Evolutionary conservation across 2,113 vertebrate species (phyloP).

Genomic region (Pelecanus crispus): DNA sequence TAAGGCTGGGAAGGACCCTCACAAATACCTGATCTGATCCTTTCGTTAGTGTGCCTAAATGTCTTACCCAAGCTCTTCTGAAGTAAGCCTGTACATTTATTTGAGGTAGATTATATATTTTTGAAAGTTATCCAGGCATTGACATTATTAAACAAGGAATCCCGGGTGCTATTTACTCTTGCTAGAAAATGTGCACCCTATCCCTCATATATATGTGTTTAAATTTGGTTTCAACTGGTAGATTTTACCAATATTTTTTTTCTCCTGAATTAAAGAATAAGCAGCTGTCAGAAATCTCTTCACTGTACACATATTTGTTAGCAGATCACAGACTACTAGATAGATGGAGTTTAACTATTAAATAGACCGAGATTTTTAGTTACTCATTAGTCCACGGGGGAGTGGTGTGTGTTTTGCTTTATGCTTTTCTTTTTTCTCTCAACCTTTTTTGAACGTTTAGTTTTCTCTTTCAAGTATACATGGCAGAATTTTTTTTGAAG

Average conservation of each 20-base stretch:
- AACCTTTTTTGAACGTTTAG: accelerated
- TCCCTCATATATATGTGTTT: neutral
- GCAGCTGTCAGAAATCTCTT: neutral
- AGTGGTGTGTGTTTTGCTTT: neutral
- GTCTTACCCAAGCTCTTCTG: neutral
- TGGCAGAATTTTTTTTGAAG: neutral
- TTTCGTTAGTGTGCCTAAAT: neutral
- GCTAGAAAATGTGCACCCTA: neutral
- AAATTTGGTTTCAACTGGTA: neutral
- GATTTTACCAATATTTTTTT: neutral
- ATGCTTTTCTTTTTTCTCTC: neutral
- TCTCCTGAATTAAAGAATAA: neutral
- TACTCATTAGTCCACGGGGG: neutral
- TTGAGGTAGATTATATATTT: neutral
- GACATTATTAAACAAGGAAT: neutral
- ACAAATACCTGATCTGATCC: neutral
- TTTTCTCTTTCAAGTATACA: neutral
- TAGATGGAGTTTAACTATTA: neutral
- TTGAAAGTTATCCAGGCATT: neutral
- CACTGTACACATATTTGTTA: neutral
- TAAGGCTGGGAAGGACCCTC: neutral
- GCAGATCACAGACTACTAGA: neutral
- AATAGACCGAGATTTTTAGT: neutral
- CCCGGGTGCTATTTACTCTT: neutral
- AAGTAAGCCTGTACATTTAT: neutral